Conservation (phyloP, 35 echinoderm and acorn worm genomes). For the Ophiothrix spiculata region DNA sequence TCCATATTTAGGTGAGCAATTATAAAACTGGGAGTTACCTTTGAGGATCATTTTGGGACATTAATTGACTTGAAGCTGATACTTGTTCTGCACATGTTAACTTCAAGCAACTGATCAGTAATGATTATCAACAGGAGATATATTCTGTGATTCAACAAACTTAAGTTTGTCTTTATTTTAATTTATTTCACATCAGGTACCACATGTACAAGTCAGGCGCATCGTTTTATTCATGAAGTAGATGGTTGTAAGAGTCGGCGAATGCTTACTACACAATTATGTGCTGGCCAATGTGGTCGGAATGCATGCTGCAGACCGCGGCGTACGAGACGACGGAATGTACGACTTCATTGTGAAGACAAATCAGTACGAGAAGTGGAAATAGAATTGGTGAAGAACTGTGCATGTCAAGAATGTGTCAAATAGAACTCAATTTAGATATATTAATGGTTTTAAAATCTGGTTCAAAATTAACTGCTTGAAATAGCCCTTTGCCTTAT, state of each 20-base stretch:
- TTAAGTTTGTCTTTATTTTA: neutral
- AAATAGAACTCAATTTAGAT: neutral
- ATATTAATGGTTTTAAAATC: neutral
- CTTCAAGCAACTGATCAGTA: no score
- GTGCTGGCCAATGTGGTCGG: slow-evolving; percentile 69
- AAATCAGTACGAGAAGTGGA: slow-evolving; percentile 21
- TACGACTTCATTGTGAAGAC: slow-evolving; percentile 65
- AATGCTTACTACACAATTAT: slow-evolving; percentile 35
- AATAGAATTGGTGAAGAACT: slow-evolving; percentile 54
- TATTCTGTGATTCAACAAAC: neutral
- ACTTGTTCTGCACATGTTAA: no score
- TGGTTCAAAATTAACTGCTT: neutral
- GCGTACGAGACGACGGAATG: slow-evolving; percentile 40
- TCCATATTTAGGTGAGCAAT: no score
- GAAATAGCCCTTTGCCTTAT: neutral
- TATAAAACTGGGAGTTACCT: no score
- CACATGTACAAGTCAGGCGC: slow-evolving; percentile 58
- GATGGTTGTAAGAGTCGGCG: slow-evolving; percentile 59
- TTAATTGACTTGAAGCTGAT: no score
- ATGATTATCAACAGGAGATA: neutral
- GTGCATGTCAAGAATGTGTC: slow-evolving; percentile 66
- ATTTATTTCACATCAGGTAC: slow-evolving; percentile 43
- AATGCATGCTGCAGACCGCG: slow-evolving; percentile 64
- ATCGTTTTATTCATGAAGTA: slow-evolving; percentile 27
- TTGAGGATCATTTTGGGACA: no score